These are phyloP conservation scores for Lycorma delicatula DNA, from an alignment of 1,140 invertebrate genomes.

Conservation along the genomic window DNA sequence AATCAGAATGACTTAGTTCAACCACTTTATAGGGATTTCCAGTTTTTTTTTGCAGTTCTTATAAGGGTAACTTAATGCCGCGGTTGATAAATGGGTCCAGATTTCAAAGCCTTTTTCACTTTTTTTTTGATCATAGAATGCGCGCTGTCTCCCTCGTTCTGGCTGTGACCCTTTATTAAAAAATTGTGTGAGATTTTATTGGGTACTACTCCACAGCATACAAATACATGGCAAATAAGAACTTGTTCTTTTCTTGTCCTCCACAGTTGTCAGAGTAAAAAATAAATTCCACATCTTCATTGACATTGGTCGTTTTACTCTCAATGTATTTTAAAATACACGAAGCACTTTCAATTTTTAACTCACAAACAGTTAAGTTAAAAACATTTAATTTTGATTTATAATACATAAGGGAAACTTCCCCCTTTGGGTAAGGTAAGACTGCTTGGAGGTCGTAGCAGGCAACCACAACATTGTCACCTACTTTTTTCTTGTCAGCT, in stretches of 20 bases:
- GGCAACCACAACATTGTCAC: neutral
- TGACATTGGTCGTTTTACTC: neutral
- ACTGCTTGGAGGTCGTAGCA: slow-evolving; percentile 13
- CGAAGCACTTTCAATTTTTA: slow-evolving; percentile 37
- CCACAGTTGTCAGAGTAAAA: slow-evolving; percentile 36
- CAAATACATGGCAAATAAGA: slow-evolving; percentile 30
- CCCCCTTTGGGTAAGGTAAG: slow-evolving; percentile 5
- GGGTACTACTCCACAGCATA: slow-evolving; percentile 23
- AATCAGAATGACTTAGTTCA: neutral
- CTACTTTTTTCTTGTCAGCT: slow-evolving; percentile 1
- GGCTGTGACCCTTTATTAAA: slow-evolving; percentile 36
- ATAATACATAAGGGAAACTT: slow-evolving; percentile 14
- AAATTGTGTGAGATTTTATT: slow-evolving; percentile 37
- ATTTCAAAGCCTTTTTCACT: slow-evolving; percentile 30
- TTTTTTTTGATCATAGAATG: slow-evolving; percentile 33
- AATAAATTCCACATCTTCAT: slow-evolving; percentile 30
- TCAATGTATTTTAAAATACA: slow-evolving; percentile 33
- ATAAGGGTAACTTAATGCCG: neutral
- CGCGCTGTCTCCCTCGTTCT: slow-evolving; percentile 37
- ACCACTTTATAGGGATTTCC: slow-evolving; percentile 7
- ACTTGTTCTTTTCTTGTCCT: slow-evolving; percentile 37
- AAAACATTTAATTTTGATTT: slow-evolving; percentile 32
- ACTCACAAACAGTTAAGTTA: slow-evolving; percentile 39
- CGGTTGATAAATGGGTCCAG: slow-evolving; percentile 31
- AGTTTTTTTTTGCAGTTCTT: slow-evolving; percentile 2